Evolutionary conservation across 2,888 invertebrate species (phyloP), one percentile per base, ranked within the genome.

Genomic region (Synergus umbraculus): DNA sequence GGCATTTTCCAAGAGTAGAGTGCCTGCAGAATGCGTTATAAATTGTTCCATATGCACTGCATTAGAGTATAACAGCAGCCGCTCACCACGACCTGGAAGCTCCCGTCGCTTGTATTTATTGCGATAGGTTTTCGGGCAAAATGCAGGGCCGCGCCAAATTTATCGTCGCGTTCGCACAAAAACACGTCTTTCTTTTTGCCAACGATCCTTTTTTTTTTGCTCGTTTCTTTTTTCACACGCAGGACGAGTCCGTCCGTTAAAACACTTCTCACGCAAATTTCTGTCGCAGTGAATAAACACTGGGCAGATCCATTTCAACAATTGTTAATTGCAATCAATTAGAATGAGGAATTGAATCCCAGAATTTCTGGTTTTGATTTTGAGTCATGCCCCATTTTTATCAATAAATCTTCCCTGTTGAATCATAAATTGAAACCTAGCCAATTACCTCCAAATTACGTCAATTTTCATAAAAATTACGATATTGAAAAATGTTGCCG

Each of bases 21-120:
- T 65, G 29, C 37, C 41, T 65, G 65, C 41, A 65, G 41, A 41
- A 73, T 22, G 46, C 29, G 46, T 46, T 89, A 90, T 88, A 90
- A 91, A 90, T 91, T 90, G 90, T 89, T 90, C 88, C 88, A 90
- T 91, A 90, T 89, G 88, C 86, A 90, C 86, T 89, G 90, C 89
- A 91, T 91, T 90, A 91, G 87, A 88, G 89, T 86, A 87, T 77
- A 84, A 80, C 87, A 87, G 86, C 87, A 83, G 84, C 81, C 87
- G 86, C 83, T 81, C 84, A 77, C 80, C 82, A 78, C 78, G 58
- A 76, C 76, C 64, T 81, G 82, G 67, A 80, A 78, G 77, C 84
- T 84, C 84, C 85, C 86, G 84, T 86, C 83, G 85, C 83, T 69
- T 87, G 87, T 91, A 91, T 91, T 91, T 91, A 91, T 91, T 90